Percentiles rank a stretch among this genome's conserved stretches.
Conservation (phyloP, 1,140 invertebrate genomes). For the Drosophila pectinifera region DNA sequence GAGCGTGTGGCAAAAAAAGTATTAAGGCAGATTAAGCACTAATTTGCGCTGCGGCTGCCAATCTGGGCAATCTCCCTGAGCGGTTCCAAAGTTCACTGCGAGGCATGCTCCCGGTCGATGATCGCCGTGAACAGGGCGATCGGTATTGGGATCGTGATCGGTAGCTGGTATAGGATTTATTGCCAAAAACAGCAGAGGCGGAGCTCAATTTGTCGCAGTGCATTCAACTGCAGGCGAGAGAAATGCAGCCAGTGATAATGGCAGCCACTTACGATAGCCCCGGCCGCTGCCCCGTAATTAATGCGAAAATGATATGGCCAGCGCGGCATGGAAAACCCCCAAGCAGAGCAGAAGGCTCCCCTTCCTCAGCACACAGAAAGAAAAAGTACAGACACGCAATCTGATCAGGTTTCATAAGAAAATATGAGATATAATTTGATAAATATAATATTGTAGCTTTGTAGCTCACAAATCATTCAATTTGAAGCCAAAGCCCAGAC, state of each 20-base stretch:
- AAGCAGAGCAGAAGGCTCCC: constrained; percentile 35
- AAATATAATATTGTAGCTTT: not conserved
- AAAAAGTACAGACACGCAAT: constrained; percentile 7
- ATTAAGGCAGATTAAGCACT: constrained; percentile 42
- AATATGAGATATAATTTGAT: no score
- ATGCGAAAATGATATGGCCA: constrained; percentile 54
- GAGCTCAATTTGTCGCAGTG: constrained; percentile 52
- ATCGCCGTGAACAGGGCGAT: constrained; percentile 49
- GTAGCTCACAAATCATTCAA: no score
- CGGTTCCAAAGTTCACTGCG: constrained; percentile 70
- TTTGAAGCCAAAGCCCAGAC: not conserved
- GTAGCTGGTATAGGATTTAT: constrained; percentile 10
- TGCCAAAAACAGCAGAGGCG: constrained; percentile 32
- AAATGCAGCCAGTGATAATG: constrained; percentile 59
- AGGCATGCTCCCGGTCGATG: constrained; percentile 63
- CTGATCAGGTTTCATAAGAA: not conserved
- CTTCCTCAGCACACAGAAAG: not conserved
- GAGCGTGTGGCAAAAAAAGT: constrained; percentile 31
- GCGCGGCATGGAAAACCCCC: constrained; percentile 72
- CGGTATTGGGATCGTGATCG: constrained; percentile 12
- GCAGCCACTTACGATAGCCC: constrained; percentile 51
- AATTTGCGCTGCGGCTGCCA: constrained; percentile 50
- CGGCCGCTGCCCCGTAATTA: constrained; percentile 52
- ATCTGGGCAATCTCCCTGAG: constrained; percentile 63
- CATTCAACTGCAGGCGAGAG: constrained; percentile 61